Conservation (phyloP, 1,140 invertebrate species). For the Drosophila nigrodunni region DNA sequence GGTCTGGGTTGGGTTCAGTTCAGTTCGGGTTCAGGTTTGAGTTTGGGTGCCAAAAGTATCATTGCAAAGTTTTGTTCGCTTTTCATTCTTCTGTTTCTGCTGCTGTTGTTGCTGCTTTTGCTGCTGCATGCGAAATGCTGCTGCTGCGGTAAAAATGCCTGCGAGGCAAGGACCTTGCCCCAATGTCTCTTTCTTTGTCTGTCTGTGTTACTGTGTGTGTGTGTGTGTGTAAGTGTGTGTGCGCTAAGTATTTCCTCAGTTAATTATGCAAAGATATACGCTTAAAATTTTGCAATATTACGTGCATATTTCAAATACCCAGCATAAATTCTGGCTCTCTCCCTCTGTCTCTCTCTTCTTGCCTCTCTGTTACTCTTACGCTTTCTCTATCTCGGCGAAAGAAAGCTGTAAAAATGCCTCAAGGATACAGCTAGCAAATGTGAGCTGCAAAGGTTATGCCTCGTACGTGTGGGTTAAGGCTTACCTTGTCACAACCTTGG, state of each 20-base stretch:
- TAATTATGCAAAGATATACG: constrained; percentile 83
- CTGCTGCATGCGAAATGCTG: constrained; percentile 6
- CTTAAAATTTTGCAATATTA: constrained; percentile 84
- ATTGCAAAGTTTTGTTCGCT: constrained; percentile 77
- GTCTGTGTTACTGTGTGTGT: background rate
- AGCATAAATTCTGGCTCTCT: constrained; percentile 40
- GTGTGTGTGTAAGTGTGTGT: constrained; percentile 40
- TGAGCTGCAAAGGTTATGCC: constrained; percentile 52
- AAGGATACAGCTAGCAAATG: constrained; percentile 52
- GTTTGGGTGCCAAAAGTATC: constrained; percentile 59
- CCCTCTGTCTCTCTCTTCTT: constrained; percentile 7
- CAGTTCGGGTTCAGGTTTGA: background rate
- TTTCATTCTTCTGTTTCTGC: constrained; percentile 41
- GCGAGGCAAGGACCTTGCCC: constrained; percentile 51
- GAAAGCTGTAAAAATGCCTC: constrained; percentile 75
- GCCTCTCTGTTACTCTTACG: background rate
- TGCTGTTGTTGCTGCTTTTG: constrained; percentile 45
- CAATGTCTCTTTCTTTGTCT: constrained; percentile 16
- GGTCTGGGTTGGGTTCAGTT: constrained; percentile 7
- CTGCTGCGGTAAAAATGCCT: constrained; percentile 77
- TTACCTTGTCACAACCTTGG: constrained; percentile 47
- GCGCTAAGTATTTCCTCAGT: constrained; percentile 81
- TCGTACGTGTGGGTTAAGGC: constrained; percentile 55
- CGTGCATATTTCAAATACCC: constrained; percentile 81
- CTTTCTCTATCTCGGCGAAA: constrained; percentile 32